Base-by-base conservation (phyloP, 2,113 vertebrate genomes). In the Urocolius indicus region DNA sequence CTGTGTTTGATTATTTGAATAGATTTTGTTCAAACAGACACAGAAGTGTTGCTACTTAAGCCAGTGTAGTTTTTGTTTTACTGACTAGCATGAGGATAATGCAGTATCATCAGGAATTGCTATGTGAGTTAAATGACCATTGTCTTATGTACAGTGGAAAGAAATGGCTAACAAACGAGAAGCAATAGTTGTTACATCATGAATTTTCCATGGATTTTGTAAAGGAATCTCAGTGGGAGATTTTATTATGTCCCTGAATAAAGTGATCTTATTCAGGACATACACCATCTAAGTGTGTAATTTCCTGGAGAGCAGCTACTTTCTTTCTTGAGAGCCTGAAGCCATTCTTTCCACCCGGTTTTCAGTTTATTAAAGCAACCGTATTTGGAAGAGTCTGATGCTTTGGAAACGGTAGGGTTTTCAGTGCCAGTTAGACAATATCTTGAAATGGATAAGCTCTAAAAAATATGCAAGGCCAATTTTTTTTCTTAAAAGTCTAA, bases 181-280 rank as follows among this genome's bases (percentile, higher is more conserved):
- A 57, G 41, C 86, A 87, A 13, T 81, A 90, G 69, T 94, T 91
- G 89, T 92, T 90, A 85, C 87, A 94, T 96, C 88, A 86, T 94
- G 88, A 89, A 69, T 96, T 96, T 96, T 97, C 96, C 86, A 82
- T 96, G 68, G 92, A 92, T 95, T 96, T 92, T 84, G 54, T 86
- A 61, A 84, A 94, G 84, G 93, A 89, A 91, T 93, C 79, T 91
- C 90, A 87, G 93, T 83, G 88, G 85, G 90, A 89, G 91, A 74
- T 97, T 93, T 96, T 96, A 92, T 84, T 90, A 87, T 94, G 79
- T 92, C 68, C 66, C 72, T 85, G 66, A 95, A 78, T 91, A 95
- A 86, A 91, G 73, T 86, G 89, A 94, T 94, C 78, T 76, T 81
- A 84, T 94, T 95, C 90, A 94, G 96, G 81, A 93, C 82, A 41